phyloP scores from a whole-genome alignment of 2,888 invertebrate genomes.

The Neoaliturus tenellus region DNA sequence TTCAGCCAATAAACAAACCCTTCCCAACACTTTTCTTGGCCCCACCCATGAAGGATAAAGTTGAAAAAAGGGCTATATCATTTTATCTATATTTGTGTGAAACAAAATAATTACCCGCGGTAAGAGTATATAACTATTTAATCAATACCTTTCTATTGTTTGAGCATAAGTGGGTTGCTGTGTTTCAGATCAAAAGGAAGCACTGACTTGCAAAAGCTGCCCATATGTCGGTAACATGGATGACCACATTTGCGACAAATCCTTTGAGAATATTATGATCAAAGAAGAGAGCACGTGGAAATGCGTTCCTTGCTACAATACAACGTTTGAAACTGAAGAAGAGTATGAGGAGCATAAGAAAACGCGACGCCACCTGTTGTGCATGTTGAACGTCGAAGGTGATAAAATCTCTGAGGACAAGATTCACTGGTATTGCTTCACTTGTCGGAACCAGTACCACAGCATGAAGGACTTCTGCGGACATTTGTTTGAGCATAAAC shows the following conservation, averaged over 20 bases:
- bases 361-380: not conserved
- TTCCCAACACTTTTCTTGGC: no score
- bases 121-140: no score
- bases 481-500: not conserved
- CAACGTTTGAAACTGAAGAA: not conserved
- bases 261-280: not conserved
- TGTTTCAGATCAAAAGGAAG: not conserved
- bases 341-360: conserved; percentile 1
- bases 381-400: conserved; percentile 17
- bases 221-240: not conserved
- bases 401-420: not conserved
- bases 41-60: no score
- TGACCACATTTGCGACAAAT: not conserved
- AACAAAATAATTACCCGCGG: no score
- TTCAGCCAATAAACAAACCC: no score
- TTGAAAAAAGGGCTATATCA: no score
- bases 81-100: no score
- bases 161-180: no score
- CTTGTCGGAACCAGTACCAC: not conserved
- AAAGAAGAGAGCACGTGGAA: not conserved
- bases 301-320: not conserved
- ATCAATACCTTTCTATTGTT: no score
- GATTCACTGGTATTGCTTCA: not conserved
- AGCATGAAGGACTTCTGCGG: not conserved
- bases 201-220: not conserved